Evolutionary conservation across 2,113 vertebrate species (phyloP), one percentile per base, ranked within the genome.

Genomic region (Antennarius striatus): DNA sequence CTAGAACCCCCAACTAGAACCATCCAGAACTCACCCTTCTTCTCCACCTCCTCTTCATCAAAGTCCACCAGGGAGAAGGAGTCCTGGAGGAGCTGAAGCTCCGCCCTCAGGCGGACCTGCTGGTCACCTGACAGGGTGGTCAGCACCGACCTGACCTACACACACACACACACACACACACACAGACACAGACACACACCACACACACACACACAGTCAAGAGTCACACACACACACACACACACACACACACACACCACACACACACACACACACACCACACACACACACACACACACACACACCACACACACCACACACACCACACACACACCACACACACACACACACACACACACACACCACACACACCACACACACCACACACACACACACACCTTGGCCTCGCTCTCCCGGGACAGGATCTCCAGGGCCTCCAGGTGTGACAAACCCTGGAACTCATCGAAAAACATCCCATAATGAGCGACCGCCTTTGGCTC

Each of bases 341-440:
- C 32, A 36, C 32, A 36, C 32, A 36, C 39, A 49, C 5, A 30
- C 14, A 9, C 10, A 42, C 32, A 22, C 17, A 47, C 11, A 29
- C 28, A 46, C 13, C 13, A 22, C 22, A 22, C 22, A 14, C 32
- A 43, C 52, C 52, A 32, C 11, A 54, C 15, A 6, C 5, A 50
- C 49, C 49, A 45, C 4, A 45, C 12, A 11, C 43, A 11, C 5
- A 2, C 3, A 29, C 15, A 1, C 90, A 98, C 98, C 95, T 99
- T 99, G 39, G 94, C 91, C 86, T 98, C 95, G 74, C 98, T 99
- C 85, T 99, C 96, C 82, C 90, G 91, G 42, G 97, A 99, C 88
- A 99, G 92, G 84, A 98, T 95, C 93, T 99, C 98, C 85, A 99
- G 92, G 64, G 96, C 98, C 88, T 99, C 98, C 36, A 99, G 92